Evolutionary conservation across 2,888 invertebrate genomes (phyloP), one percentile per base, ranked within the genome.

Genomic region (Nephrotoma flavescens): DNA sequence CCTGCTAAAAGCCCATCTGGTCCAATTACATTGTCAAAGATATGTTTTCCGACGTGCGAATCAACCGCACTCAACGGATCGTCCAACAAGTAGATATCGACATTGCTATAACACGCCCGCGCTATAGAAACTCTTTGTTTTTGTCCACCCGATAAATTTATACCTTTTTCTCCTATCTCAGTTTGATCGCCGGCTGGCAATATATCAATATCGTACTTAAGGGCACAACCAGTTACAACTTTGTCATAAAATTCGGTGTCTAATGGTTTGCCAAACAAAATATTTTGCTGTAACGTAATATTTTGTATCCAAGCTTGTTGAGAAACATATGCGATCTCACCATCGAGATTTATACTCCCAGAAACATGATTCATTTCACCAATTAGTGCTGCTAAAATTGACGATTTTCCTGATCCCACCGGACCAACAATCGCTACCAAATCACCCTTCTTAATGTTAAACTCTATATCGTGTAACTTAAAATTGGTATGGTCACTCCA

Each of bases 101-200:
- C 88, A 87, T 92, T 89, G 83, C 90, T 89, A 88, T 93, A 93
- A 2, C 92, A 91, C 0, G 93, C 92, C 87, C 93, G 89, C 1
- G 93, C 93, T 86, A 93, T 88, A 45, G 91, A 91, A 2, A 93
- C 91, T 85, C 97, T 93, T 90, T 95, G 97, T 91, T 96, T 97
- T 91, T 96, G 97, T 0, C 97, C 97, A 2, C 97, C 97, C 2
- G 87, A 87, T 42, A 87, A 84, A 87, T 87, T 87, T 42, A 97
- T 96, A 9, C 89, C 93, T 91, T 93, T 93, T 89, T 93, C 93
- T 85, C 93, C 93, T 87, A 93, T 93, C 90, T 93, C 93, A 2
- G 93, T 93, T 88, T 90, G 89, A 88, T 93, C 93, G 5, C 93
- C 92, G 9, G 90, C 92, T 1, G 93, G 92, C 42, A 94, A 89